Evolutionary conservation across 92 coral and sea anemone genomes (phyloP).

Genomic region (Galaxea fascicularis): DNA sequence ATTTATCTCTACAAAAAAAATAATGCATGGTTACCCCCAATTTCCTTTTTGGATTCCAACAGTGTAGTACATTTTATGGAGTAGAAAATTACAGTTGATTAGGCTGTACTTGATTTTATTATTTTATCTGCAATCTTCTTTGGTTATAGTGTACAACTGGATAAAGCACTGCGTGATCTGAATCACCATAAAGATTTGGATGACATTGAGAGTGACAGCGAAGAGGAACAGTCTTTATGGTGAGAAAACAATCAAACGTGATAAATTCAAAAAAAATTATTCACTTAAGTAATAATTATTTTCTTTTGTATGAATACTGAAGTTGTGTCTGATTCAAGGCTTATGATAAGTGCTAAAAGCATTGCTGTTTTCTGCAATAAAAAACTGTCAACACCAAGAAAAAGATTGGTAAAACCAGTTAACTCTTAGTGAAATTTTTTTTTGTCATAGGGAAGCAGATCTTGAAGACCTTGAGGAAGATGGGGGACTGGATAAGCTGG

Average conservation of each 20-base stretch:
- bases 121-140: not conserved
- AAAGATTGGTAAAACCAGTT: not conserved
- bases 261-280: not conserved
- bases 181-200: not conserved
- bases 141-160: constrained; percentile 12
- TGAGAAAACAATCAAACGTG: not conserved
- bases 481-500: not conserved
- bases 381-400: not conserved
- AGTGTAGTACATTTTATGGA: constrained; percentile 6
- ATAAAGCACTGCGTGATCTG: constrained; percentile 2
- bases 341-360: not conserved
- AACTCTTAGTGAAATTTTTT: not conserved
- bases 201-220: constrained; percentile 27
- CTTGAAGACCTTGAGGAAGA: not conserved
- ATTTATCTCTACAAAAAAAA: not conserved
- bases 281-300: not conserved
- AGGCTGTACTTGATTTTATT: not conserved
- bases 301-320: not conserved
- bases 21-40: constrained; percentile 7
- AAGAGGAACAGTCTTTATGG: constrained; percentile 28
- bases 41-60: not conserved
- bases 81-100: not conserved
- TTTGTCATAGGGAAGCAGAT: constrained; percentile 20
- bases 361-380: not conserved
- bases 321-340: not conserved